phyloP scores from a whole-genome alignment of 2,113 vertebrate species.

The Sinocyclocheilus anophthalmus region DNA sequence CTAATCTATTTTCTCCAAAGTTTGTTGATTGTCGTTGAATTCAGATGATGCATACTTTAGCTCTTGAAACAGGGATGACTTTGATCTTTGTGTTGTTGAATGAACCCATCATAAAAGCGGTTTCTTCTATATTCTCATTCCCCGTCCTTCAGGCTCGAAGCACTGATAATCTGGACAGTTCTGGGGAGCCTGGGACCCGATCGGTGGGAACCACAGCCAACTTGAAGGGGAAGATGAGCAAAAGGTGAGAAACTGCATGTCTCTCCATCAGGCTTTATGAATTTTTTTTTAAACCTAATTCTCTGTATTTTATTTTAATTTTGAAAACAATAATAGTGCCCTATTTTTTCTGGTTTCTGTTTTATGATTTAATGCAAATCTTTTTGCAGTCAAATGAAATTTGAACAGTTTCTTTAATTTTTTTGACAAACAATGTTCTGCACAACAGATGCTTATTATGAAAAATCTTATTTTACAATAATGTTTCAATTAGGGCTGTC shows the following conservation, averaged over 20 bases:
- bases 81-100: not conserved
- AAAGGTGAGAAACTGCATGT: slow-evolving; percentile 70
- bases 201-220: slow-evolving; percentile 69
- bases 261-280: not conserved
- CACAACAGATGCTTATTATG: not conserved
- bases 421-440: not conserved
- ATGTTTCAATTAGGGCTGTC: not conserved
- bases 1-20: slow-evolving; percentile 11
- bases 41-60: not conserved
- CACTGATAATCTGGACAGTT: slow-evolving; percentile 80
- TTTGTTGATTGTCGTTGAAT: not conserved
- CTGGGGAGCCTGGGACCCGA: slow-evolving; percentile 74
- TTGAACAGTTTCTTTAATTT: not conserved
- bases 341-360: not conserved
- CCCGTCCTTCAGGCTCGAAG: slow-evolving; percentile 74
- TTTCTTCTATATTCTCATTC: slow-evolving; percentile 30
- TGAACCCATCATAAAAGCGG: not conserved
- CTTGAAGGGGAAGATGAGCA: slow-evolving; percentile 78
- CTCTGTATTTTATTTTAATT: not conserved
- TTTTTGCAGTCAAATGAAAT: not conserved
- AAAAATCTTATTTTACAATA: not conserved
- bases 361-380: not conserved
- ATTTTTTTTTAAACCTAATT: not conserved
- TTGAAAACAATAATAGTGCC: not conserved
- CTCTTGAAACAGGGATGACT: not conserved